Evolutionary conservation across 1,140 invertebrate genomes (phyloP).

Genomic region (Pentalonia nigronervosa): DNA sequence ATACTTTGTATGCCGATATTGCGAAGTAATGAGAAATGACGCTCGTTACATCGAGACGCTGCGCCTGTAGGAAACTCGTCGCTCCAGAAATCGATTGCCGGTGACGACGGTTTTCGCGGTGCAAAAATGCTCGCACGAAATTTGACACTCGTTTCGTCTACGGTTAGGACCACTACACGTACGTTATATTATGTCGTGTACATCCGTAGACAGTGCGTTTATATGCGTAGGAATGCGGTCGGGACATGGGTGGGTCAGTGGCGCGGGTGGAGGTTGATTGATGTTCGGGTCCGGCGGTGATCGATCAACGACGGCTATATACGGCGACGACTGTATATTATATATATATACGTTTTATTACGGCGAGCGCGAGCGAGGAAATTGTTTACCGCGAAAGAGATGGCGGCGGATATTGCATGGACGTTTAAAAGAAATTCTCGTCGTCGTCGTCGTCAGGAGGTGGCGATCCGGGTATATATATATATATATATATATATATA

Average conservation of each 20-base stretch:
- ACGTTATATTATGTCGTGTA: constrained; percentile 18
- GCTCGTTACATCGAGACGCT: no score
- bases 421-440: constrained; percentile 14
- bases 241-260: background rate
- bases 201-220: background rate
- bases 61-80: no score
- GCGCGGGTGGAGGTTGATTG: constrained; percentile 6
- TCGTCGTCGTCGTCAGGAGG: background rate
- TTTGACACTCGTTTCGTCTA: constrained; percentile 37
- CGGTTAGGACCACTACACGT: background rate
- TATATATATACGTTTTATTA: background rate
- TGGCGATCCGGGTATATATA: background rate
- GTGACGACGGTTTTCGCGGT: background rate
- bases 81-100: background rate
- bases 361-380: background rate
- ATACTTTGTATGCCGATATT: no score
- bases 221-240: background rate
- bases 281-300: constrained; percentile 34
- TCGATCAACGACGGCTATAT: background rate
- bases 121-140: background rate
- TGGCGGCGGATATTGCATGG: background rate
- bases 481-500: no score
- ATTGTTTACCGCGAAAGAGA: background rate
- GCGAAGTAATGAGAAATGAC: background rate
- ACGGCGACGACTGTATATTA: background rate